phyloP scores from a whole-genome alignment of 1,140 invertebrate genomes.

The Meloidogyne floridensis region DNA sequence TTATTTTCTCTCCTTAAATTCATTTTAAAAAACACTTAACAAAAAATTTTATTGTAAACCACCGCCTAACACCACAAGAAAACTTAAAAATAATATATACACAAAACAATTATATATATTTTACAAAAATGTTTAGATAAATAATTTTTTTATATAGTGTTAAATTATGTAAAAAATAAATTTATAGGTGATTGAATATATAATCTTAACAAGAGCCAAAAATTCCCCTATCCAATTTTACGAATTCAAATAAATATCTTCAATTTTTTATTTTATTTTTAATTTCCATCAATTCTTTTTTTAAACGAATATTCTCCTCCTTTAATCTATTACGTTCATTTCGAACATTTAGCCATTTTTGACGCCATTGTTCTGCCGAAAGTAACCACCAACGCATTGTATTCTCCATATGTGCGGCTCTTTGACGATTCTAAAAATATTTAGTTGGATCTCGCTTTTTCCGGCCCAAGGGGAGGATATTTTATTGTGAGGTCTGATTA shows the following conservation, averaged over 20 bases:
- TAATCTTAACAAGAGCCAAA: too few relatives aligned
- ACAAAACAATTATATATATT: constrained; percentile 8
- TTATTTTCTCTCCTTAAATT: neutral
- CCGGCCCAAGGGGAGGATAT: too few relatives aligned
- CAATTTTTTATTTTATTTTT: constrained; percentile 8
- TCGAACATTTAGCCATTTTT: constrained; percentile 21
- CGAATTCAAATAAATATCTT: neutral
- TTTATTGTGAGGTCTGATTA: too few relatives aligned
- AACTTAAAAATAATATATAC: constrained; percentile 5
- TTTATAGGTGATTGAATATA: too few relatives aligned
- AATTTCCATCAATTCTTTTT: constrained; percentile 17
- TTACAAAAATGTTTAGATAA: neutral
- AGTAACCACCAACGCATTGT: constrained; percentile 31
- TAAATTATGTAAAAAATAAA: too few relatives aligned
- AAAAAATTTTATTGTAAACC: neutral
- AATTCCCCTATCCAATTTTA: too few relatives aligned
- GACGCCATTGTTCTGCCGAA: constrained; percentile 22
- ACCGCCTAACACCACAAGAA: neutral
- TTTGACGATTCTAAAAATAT: constrained; percentile 6
- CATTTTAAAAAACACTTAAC: neutral
- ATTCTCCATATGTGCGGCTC: constrained; percentile 23
- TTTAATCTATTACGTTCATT: constrained; percentile 22
- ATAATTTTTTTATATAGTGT: neutral
- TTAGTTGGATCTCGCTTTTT: neutral
- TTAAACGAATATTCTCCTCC: constrained; percentile 25